Evolutionary conservation across 1,140 invertebrate genomes (phyloP).

Genomic region (Drosophila bocki): DNA sequence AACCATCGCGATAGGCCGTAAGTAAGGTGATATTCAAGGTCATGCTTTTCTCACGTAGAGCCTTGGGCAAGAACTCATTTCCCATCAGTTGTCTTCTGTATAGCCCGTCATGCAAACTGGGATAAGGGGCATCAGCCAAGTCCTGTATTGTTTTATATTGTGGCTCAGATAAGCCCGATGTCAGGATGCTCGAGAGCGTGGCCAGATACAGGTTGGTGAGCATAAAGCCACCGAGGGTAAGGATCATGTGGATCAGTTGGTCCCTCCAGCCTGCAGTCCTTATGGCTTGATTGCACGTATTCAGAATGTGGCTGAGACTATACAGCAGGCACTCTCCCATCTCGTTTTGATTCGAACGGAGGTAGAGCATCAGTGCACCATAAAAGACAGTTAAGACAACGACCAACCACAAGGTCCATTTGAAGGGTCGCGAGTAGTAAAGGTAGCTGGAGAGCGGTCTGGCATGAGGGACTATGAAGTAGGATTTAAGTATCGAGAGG

Average conservation of each 20-base stretch:
- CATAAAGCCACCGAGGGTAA: conserved; percentile 46
- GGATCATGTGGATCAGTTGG: conserved; percentile 14
- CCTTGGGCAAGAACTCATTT: conserved; percentile 19
- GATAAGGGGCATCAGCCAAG: conserved; percentile 38
- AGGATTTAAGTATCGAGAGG: conserved; percentile 15
- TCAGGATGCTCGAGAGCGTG: conserved; percentile 62
- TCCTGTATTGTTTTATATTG: conserved; percentile 52
- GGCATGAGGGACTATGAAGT: conserved; percentile 39
- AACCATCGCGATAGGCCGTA: conserved; percentile 4
- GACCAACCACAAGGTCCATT: conserved; percentile 43
- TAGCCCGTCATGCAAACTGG: conserved; percentile 22
- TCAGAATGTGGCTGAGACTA: conserved; percentile 48
- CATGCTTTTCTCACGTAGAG: neutral
- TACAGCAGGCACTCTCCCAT: conserved; percentile 45
- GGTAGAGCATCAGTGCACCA: conserved; percentile 39
- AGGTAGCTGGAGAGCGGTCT: conserved; percentile 55
- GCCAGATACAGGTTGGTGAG: conserved; percentile 65
- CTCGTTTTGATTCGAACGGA: conserved; percentile 2
- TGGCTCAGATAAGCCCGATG: conserved; percentile 54
- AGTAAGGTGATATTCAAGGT: neutral
- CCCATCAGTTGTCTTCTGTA: neutral
- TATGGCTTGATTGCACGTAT: conserved; percentile 1
- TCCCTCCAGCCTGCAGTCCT: conserved; percentile 13
- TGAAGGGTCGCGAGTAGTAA: conserved; percentile 55
- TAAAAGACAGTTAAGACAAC: conserved; percentile 32